A percentile compares a stretch with the other conserved stretches of the same genome.
phyloP scores from a whole-genome alignment of 2,113 vertebrate genomes.

The Dasyurus viverrinus region DNA sequence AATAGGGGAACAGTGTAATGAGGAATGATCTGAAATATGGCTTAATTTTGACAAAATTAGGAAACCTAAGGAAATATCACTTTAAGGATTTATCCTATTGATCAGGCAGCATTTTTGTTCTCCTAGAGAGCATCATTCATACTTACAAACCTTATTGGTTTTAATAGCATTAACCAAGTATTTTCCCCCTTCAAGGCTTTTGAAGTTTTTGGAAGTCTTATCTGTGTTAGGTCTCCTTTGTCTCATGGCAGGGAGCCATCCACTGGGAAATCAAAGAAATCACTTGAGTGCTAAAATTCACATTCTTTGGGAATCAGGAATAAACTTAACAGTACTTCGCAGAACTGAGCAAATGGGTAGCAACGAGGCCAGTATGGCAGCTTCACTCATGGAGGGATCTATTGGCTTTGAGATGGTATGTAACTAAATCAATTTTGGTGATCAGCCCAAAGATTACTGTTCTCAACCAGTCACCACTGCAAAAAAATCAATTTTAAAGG shows the following conservation, averaged over 20 bases:
- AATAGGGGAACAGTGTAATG: not conserved
- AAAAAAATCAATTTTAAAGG: slow-evolving; percentile 27
- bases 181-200: not conserved
- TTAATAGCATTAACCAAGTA: slow-evolving; percentile 36
- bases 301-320: not conserved
- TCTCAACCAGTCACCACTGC: not conserved
- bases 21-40: slow-evolving; percentile 4
- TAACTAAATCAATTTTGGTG: not conserved
- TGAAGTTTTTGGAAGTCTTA: not conserved
- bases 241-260: not conserved
- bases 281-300: not conserved
- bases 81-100: not conserved
- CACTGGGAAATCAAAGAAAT: not conserved
- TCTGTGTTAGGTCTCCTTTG: not conserved
- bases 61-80: slow-evolving; percentile 14
- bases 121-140: not conserved
- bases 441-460: not conserved
- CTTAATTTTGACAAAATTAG: slow-evolving; percentile 20
- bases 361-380: not conserved
- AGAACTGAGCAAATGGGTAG: not conserved
- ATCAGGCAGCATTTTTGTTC: slow-evolving; percentile 22
- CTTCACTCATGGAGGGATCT: too few species aligned
- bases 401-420: not conserved
- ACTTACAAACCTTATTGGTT: not conserved
- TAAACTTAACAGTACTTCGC: not conserved